A percentile compares a stretch with the other conserved stretches of the same genome.
Evolutionary conservation across 1,140 invertebrate species (phyloP).

Genomic region (Charaxes varanes): DNA sequence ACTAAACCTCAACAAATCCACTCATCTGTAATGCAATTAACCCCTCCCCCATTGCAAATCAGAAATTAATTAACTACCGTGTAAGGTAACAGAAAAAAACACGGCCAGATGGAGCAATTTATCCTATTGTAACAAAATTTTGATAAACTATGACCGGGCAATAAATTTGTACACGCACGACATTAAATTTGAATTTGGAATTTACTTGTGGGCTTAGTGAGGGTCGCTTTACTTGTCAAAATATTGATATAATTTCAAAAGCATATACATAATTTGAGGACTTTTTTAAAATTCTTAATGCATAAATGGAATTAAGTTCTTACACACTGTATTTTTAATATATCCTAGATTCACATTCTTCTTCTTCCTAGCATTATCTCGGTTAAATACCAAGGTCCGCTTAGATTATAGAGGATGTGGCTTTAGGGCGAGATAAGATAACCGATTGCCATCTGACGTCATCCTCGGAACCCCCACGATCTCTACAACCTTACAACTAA

Average conservation of each 20-base stretch:
- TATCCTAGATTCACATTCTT: no score
- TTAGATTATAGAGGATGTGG: no score
- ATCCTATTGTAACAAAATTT: conserved; percentile 54
- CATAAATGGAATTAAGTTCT: no score
- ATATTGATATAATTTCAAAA: conserved; percentile 52
- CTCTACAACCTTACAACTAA: no score
- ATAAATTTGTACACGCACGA: conserved; percentile 65
- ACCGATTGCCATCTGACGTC: no score
- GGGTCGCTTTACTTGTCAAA: conserved; percentile 52
- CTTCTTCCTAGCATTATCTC: no score
- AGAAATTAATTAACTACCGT: conserved; percentile 58
- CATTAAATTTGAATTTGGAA: conserved; percentile 60
- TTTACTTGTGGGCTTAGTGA: conserved; percentile 28
- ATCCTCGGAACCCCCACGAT: no score
- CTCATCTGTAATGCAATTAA: conserved; percentile 45
- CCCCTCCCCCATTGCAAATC: conserved; percentile 26
- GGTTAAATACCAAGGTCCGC: no score
- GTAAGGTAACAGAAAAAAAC: conserved; percentile 46
- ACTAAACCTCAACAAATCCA: conserved; percentile 41
- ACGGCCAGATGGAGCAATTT: conserved; percentile 53
- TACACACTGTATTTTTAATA: no score
- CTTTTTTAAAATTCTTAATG: no score
- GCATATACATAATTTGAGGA: no score
- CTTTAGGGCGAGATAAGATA: no score
- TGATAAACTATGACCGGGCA: conserved; percentile 51